Evolutionary conservation across 2,888 invertebrate species (phyloP).

Genomic region (Rhorus exstirpatorius): DNA sequence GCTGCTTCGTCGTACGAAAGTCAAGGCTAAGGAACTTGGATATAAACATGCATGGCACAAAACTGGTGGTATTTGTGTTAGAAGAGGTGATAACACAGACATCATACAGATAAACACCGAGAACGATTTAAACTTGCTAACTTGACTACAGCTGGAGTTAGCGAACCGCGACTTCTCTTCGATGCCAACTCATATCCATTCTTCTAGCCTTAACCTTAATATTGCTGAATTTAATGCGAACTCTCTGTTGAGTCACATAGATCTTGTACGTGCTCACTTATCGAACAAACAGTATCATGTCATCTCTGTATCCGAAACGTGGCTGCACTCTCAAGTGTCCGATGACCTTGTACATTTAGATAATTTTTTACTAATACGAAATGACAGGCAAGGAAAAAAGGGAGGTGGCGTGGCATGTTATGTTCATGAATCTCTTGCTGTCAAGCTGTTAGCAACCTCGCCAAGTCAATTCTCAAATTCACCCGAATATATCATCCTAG

Average conservation of each 20-base stretch:
- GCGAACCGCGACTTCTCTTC: too few relatives aligned
- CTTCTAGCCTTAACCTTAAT: not conserved
- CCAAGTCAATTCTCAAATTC: conserved; percentile 4
- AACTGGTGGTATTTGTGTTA: too few relatives aligned
- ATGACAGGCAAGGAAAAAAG: conserved; percentile 21
- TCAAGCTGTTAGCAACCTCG: not conserved
- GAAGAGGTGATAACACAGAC: too few relatives aligned
- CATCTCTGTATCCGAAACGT: conserved; percentile 10
- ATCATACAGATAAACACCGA: too few relatives aligned
- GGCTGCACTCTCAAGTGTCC: conserved; percentile 8
- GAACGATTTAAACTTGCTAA: too few relatives aligned
- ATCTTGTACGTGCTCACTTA: not conserved
- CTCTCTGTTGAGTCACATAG: not conserved
- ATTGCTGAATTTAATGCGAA: not conserved
- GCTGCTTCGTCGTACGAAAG: not conserved
- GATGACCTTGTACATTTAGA: not conserved
- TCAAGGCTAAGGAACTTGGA: not conserved
- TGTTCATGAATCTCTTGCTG: conserved; percentile 10
- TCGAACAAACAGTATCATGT: not conserved
- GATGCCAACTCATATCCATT: too few relatives aligned
- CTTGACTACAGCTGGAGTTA: too few relatives aligned
- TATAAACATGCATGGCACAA: not conserved
- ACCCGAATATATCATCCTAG: not conserved
- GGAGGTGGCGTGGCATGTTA: conserved; percentile 30
- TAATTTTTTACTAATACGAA: conserved; percentile 6